Conservation (phyloP, 2,113 vertebrate species). For the Ailurus styani region DNA sequence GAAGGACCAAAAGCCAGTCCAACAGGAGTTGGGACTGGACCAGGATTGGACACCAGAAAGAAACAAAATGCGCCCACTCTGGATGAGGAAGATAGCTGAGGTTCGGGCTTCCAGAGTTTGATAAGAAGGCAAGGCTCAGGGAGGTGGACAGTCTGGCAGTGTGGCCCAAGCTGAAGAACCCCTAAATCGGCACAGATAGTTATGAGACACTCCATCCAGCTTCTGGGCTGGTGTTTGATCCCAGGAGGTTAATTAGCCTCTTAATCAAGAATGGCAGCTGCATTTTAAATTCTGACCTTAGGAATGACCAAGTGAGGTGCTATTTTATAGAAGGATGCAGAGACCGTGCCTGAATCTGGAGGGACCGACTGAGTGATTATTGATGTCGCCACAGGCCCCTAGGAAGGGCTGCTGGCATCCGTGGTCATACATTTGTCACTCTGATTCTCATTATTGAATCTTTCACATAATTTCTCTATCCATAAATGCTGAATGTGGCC, state of each 20-base stretch:
- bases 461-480: background rate
- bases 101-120: background rate
- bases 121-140: background rate
- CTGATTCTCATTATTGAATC: background rate
- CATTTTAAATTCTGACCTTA: background rate
- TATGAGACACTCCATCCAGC: background rate
- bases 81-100: background rate
- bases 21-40: background rate
- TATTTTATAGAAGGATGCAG: background rate
- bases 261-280: background rate
- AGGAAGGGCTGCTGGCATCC: background rate
- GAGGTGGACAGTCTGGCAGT: fast-evolving
- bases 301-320: background rate
- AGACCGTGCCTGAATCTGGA: fast-evolving
- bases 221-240: background rate
- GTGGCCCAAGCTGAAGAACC: background rate
- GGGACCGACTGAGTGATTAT: background rate
- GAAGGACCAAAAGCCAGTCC: background rate
- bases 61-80: background rate
- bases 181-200: background rate
- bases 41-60: background rate
- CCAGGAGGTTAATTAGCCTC: background rate
- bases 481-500: background rate
- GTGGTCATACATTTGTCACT: fast-evolving
- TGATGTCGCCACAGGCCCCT: fast-evolving